Evolutionary conservation across 1,140 invertebrate species (phyloP).

Genomic region (Drosophila kurseongensis): DNA sequence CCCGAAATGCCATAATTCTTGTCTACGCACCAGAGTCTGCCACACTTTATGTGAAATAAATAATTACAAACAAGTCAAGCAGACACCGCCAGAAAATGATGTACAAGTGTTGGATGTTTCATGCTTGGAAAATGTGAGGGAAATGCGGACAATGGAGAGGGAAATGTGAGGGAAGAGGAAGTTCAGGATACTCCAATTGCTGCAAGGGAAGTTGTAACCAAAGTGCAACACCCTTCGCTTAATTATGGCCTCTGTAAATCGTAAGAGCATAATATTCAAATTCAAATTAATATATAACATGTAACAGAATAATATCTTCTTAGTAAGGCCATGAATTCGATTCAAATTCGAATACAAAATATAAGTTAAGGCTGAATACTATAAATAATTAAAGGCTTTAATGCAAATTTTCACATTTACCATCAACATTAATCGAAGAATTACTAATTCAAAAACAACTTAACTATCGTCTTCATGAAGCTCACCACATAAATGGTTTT

Average conservation of each 20-base stretch:
- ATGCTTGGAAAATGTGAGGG: background rate
- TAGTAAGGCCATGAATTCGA: too few species aligned
- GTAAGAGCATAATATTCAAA: conserved; percentile 2
- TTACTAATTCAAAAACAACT: background rate
- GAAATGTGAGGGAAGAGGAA: background rate
- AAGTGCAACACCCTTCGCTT: conserved; percentile 65
- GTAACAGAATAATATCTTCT: too few species aligned
- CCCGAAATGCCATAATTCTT: conserved; percentile 76
- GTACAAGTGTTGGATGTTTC: conserved; percentile 35
- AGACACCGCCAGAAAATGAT: conserved; percentile 53
- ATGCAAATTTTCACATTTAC: too few species aligned
- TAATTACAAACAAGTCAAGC: conserved; percentile 80
- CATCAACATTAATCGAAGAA: too few species aligned
- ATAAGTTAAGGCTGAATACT: too few species aligned
- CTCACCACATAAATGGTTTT: too few species aligned
- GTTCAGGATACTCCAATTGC: conserved; percentile 26
- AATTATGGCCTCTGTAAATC: background rate
- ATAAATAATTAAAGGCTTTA: too few species aligned
- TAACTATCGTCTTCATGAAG: too few species aligned
- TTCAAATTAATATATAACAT: background rate
- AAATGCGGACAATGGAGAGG: background rate
- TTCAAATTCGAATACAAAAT: too few species aligned
- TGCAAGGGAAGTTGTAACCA: conserved; percentile 49
- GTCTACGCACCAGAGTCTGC: conserved; percentile 73
- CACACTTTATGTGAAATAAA: conserved; percentile 75